These are phyloP conservation scores for Folsomia candida DNA, from an alignment of 2,888 invertebrate species.

Conservation along the genomic window DNA sequence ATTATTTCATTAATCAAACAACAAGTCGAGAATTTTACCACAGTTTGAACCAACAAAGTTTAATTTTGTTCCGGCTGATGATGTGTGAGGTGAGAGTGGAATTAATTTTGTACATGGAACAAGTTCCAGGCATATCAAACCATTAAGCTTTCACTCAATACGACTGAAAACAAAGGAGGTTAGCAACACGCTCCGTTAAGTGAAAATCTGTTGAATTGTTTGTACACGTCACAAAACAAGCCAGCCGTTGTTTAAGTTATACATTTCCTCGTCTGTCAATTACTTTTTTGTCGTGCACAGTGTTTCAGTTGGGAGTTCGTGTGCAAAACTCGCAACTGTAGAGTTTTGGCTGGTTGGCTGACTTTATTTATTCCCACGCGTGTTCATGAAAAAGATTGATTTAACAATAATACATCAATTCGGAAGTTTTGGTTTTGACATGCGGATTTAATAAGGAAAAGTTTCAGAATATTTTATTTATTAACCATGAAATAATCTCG, in stretches of 20 bases:
- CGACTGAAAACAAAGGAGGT: neutral
- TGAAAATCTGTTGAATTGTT: neutral
- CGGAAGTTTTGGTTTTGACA: neutral
- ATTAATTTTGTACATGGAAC: neutral
- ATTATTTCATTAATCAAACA: neutral
- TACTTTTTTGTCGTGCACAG: no score
- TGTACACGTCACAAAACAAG: neutral
- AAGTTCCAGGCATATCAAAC: neutral
- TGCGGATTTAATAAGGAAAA: no score
- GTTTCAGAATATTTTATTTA: no score
- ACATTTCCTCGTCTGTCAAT: neutral
- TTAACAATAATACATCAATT: neutral
- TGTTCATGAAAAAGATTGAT: no score
- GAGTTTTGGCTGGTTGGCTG: neutral
- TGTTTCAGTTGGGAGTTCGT: no score
- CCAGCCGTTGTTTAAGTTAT: neutral
- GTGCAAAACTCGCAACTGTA: neutral
- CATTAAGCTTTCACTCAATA: neutral
- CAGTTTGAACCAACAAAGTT: neutral
- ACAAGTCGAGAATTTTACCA: neutral
- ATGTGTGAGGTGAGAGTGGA: neutral
- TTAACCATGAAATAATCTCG: no score
- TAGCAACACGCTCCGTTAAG: neutral
- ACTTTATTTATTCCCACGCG: neutral
- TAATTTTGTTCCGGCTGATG: neutral